Evolutionary conservation across 2,888 invertebrate genomes (phyloP), one percentile per base, ranked within the genome.

Genomic region (Apamea anceps): DNA sequence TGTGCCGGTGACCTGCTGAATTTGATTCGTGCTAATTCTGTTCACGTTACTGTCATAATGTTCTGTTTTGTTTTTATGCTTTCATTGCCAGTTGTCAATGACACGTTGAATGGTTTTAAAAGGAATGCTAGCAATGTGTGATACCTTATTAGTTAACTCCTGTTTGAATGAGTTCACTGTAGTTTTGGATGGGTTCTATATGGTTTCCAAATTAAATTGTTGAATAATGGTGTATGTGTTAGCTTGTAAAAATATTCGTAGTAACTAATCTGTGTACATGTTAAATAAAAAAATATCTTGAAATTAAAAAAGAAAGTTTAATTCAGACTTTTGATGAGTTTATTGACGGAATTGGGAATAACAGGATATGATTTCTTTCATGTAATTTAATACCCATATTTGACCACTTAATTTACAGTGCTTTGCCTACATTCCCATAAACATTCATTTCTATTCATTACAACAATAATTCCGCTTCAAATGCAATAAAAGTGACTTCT

Each of bases 1-100:
- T 85, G 83, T 87, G 84, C 81, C 73, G 79, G 67, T 89, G 90
- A 89, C 89, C 89, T 84, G 84, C 57, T 72, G 62, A 72, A 77
- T 82, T 81, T 79, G 72, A 76, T 72, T 74, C 67, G 87, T 77
- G 79, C 80, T 75, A 67, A 89, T 90, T 88, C 87, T 72, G 54
- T 74, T 75, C 89, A 86, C 90, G 90, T 80, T 45, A 18, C 68
- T 81, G 68, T 83, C 86, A 86, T 85, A 86, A 86, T 80, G 80
- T 77, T 84, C 74, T 71, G 77, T 80, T 82, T 87, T 85, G 74
- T 82, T 87, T 82, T 87, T 82, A 75, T 79, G 75, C 54, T 72
- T 85, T 71, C 87, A 82, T 79, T 88, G 80, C 63, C 45, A 54
- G 73, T 81, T 78, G 25, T 74, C 85, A 87, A 80, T 85, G 87